Conservation (phyloP, 2,888 invertebrate genomes). For the Rutpela maculata region DNA sequence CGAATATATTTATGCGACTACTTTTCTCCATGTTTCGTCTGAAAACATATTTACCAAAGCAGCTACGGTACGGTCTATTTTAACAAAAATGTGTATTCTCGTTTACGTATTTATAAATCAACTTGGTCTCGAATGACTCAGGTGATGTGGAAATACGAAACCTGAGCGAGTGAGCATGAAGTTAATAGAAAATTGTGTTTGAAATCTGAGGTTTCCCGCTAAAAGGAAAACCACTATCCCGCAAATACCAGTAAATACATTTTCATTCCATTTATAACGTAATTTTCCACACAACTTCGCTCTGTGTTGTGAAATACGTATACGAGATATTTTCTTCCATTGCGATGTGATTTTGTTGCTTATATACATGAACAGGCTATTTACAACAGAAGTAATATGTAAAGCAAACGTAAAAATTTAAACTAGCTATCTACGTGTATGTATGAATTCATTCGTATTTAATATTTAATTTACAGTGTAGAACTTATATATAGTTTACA, state of each 20-base stretch:
- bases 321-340: not conserved
- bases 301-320: not conserved
- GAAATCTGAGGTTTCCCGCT: slow-evolving; percentile 4
- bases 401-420: not conserved
- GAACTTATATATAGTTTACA: too few species aligned
- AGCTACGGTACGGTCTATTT: too few species aligned
- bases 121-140: not conserved
- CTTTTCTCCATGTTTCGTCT: too few species aligned
- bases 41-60: too few species aligned
- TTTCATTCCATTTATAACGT: slow-evolving; percentile 17
- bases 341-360: not conserved
- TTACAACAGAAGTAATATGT: not conserved
- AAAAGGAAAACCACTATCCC: slow-evolving; percentile 18
- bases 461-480: too few species aligned
- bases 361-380: not conserved
- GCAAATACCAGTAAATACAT: slow-evolving; percentile 9
- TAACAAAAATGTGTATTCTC: not conserved
- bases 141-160: slow-evolving; percentile 12
- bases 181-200: slow-evolving; percentile 20
- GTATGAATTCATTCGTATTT: not conserved
- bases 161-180: not conserved
- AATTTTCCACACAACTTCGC: slow-evolving; percentile 14
- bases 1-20: too few species aligned
- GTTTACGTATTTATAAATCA: not conserved
- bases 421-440: not conserved